Conservation (phyloP, 2,113 vertebrate genomes). For the Salminus brasiliensis region DNA sequence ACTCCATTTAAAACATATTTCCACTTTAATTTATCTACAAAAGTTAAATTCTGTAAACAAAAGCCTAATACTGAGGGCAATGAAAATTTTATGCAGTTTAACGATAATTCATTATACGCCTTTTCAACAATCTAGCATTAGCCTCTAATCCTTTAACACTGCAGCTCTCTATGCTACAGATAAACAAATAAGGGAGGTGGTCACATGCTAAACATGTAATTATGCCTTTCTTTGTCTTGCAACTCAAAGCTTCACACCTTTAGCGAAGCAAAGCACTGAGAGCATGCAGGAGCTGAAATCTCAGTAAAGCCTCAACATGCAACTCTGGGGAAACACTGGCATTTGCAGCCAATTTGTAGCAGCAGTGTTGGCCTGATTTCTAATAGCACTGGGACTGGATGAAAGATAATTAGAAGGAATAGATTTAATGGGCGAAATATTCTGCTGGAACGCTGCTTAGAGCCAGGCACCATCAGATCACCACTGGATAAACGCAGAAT, state of each 20-base stretch:
- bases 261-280: constrained; percentile 11
- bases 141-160: neutral
- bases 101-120: neutral
- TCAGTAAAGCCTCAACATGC: constrained; percentile 41
- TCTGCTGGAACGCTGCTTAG: neutral
- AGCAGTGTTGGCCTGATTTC: constrained; percentile 54
- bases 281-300: constrained; percentile 41
- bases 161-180: neutral
- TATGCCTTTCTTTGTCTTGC: constrained; percentile 64
- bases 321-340: constrained; percentile 56
- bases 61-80: neutral
- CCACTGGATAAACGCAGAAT: constrained; percentile 25
- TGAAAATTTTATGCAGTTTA: neutral
- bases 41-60: neutral
- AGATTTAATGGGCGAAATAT: constrained; percentile 40
- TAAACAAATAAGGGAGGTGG: constrained; percentile 38
- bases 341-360: constrained; percentile 47
- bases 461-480: constrained; percentile 5
- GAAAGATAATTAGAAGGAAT: constrained; percentile 51
- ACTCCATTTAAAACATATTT: neutral
- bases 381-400: constrained; percentile 46
- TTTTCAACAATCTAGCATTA: constrained; percentile 3
- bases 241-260: constrained; percentile 29
- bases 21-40: neutral
- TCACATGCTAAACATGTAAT: constrained; percentile 58